These are phyloP conservation scores for Tanypteryx hageni DNA, from an alignment of 2,888 invertebrate species.

Conservation along the genomic window DNA sequence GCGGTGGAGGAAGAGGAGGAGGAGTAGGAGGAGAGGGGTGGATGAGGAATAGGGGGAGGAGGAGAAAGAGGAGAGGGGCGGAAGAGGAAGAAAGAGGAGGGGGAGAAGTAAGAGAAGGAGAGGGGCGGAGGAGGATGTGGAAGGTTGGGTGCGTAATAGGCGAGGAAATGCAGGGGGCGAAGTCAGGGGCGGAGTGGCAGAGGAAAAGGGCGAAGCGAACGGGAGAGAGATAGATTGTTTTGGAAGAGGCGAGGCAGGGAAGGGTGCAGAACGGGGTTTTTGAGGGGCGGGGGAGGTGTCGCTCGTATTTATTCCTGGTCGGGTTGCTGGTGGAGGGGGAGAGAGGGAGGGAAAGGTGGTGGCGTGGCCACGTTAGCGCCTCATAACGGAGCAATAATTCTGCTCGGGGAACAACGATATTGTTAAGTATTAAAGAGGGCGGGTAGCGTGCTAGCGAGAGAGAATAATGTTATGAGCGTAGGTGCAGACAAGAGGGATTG, in stretches of 20 bases:
- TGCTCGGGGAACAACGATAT: background rate
- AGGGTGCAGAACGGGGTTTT: no score
- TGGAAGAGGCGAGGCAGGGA: background rate
- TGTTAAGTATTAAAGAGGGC: conserved; percentile 16
- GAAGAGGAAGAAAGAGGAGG: no score
- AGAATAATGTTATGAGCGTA: background rate
- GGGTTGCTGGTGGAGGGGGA: background rate
- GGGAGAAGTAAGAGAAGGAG: background rate
- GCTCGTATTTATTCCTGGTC: conserved; percentile 6
- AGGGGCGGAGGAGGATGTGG: background rate
- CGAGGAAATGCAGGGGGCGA: background rate
- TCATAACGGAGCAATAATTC: conserved; percentile 16
- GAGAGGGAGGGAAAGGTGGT: background rate
- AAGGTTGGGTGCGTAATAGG: background rate
- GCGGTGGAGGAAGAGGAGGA: background rate
- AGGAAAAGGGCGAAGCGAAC: background rate
- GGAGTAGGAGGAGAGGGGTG: background rate
- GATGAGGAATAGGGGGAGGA: no score
- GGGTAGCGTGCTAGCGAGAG: background rate
- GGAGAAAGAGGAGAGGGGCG: background rate
- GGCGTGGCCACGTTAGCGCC: background rate
- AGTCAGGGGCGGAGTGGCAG: background rate
- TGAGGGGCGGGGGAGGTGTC: no score
- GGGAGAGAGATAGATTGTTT: background rate
- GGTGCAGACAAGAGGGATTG: background rate